phyloP scores from a whole-genome alignment of 2,797 vertebrate genomes.

The Microctenopoma stevenorrisi region DNA sequence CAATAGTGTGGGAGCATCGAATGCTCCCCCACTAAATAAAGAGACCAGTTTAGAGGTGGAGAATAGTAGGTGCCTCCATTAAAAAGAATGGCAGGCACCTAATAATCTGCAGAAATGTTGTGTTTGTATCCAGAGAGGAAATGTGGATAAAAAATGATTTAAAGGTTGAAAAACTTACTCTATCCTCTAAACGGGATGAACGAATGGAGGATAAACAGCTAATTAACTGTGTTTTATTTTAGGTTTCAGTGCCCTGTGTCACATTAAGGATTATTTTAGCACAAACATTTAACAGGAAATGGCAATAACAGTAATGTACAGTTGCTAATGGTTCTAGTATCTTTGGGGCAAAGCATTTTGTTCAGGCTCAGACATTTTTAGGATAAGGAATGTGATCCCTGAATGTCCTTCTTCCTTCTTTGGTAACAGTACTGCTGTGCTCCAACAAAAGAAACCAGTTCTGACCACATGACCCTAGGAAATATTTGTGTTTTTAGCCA shows the following conservation, averaged over 20 bases:
- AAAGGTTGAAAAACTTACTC: not conserved
- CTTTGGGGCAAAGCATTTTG: conserved; percentile 30
- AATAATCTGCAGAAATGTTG: not conserved
- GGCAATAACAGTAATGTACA: conserved; percentile 10
- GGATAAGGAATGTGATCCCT: conserved; percentile 68
- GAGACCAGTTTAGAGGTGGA: too few species aligned
- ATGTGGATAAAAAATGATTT: not conserved
- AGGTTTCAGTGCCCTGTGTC: conserved; percentile 1
- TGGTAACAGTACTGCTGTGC: conserved; percentile 60
- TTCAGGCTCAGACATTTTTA: conserved; percentile 30
- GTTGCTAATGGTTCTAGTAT: conserved; percentile 30
- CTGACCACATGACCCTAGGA: conserved; percentile 65
- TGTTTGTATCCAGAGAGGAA: conserved; percentile 12
- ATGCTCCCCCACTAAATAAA: too few species aligned
- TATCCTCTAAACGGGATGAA: not conserved
- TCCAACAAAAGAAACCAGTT: conserved; percentile 67
- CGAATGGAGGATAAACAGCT: not conserved
- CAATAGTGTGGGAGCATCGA: too few species aligned
- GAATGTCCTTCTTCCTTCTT: conserved; percentile 71
- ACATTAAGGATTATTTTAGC: conserved; percentile 1
- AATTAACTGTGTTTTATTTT: conserved; percentile 7
- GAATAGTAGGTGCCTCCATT: too few species aligned
- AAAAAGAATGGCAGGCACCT: too few species aligned
- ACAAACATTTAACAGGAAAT: conserved; percentile 34
- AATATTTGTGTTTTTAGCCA: conserved; percentile 62